Conservation (phyloP, 2,888 invertebrate genomes). For the Apamea sordens region DNA sequence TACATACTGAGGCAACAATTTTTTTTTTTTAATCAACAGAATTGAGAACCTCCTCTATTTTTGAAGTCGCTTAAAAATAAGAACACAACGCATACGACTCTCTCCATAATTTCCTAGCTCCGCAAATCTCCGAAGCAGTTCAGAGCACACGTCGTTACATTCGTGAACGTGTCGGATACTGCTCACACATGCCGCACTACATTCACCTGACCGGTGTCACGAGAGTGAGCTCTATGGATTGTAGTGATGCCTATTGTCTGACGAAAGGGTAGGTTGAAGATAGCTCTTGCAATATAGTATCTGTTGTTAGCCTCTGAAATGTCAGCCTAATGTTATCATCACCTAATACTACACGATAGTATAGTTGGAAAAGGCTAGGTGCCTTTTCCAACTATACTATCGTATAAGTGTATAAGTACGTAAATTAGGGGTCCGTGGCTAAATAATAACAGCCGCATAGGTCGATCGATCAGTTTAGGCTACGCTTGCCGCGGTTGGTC, state of each 20-base stretch:
- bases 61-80: too few relatives aligned
- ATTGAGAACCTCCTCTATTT: too few relatives aligned
- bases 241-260: conserved; percentile 6
- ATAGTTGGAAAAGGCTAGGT: too few relatives aligned
- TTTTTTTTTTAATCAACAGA: too few relatives aligned
- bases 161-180: conserved; percentile 27
- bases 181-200: conserved; percentile 18
- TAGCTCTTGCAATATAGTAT: not conserved
- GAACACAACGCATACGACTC: too few relatives aligned
- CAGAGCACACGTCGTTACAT: conserved; percentile 25
- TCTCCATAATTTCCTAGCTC: conserved; percentile 15
- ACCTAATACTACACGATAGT: too few relatives aligned
- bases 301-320: not conserved
- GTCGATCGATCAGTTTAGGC: too few relatives aligned
- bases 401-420: not conserved
- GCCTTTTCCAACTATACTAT: not conserved
- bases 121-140: not conserved
- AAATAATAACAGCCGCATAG: too few relatives aligned
- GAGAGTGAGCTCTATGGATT: conserved; percentile 22
- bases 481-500: too few relatives aligned
- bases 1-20: too few relatives aligned
- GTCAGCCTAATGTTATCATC: not conserved
- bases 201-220: conserved; percentile 24
- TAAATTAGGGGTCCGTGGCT: not conserved
- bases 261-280: not conserved